Conservation (phyloP, 2,888 invertebrate species). For the Tuta absoluta region DNA sequence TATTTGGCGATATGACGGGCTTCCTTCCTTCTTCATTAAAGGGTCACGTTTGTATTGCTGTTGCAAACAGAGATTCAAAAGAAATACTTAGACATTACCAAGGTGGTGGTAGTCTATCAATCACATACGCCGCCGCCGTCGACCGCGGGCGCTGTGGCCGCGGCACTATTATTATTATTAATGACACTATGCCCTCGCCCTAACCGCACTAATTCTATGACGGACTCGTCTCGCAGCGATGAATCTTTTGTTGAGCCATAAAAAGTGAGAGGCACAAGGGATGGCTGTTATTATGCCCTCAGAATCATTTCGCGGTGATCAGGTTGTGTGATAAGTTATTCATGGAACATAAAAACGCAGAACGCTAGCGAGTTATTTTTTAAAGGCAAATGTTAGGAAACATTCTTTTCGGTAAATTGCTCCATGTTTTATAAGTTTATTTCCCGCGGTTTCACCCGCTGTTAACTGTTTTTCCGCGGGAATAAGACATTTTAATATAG, state of each 20-base stretch:
- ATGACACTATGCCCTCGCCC: slow-evolving; percentile 36
- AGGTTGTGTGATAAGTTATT: slow-evolving; percentile 19
- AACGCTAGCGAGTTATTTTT: neutral
- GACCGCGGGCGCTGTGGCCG: slow-evolving; percentile 36
- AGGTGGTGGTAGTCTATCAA: slow-evolving; percentile 44
- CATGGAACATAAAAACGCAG: slow-evolving; percentile 6
- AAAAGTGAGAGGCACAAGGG: slow-evolving; percentile 28
- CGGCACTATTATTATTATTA: slow-evolving; percentile 40
- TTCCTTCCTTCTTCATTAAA: too few relatives aligned
- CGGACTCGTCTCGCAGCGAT: slow-evolving; percentile 26
- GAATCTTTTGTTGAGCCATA: slow-evolving; percentile 30
- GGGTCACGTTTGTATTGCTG: too few relatives aligned
- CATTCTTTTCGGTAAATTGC: neutral
- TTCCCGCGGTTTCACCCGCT: too few relatives aligned
- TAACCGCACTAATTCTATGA: slow-evolving; percentile 33
- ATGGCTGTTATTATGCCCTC: slow-evolving; percentile 23
- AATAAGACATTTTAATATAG: too few relatives aligned
- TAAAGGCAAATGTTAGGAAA: slow-evolving; percentile 1
- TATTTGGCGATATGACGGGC: neutral
- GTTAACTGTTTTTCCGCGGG: too few relatives aligned
- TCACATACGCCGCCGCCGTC: slow-evolving; percentile 41
- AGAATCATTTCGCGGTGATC: slow-evolving; percentile 5
- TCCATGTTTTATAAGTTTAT: neutral
- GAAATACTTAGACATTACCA: slow-evolving; percentile 10
- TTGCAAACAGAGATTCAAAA: neutral